These are phyloP conservation scores for Tachycineta bicolor DNA, from an alignment of 2,113 vertebrate species.

Conservation along the genomic window DNA sequence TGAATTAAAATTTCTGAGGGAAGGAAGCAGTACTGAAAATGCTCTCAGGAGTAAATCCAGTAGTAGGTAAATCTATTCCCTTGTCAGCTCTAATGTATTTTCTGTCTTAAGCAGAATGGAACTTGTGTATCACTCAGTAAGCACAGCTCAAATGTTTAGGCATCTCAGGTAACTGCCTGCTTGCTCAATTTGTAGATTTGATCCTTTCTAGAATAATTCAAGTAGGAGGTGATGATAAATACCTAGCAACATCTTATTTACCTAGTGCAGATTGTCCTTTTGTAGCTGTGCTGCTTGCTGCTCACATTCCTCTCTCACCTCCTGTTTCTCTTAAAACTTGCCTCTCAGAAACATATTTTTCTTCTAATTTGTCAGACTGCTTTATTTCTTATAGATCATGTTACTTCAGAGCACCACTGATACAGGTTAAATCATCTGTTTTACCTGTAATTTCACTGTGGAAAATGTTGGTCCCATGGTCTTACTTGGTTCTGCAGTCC, in stretches of 20 bases:
- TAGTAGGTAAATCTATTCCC: background rate
- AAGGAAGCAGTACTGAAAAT: background rate
- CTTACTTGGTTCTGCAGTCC: background rate
- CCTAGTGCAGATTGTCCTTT: background rate
- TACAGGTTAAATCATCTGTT: background rate
- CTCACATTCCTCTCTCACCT: background rate
- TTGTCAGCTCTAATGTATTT: background rate
- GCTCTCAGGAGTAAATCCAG: background rate
- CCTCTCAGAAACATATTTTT: background rate
- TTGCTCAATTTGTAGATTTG: background rate
- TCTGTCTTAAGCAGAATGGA: background rate
- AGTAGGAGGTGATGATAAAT: background rate
- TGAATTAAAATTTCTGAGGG: background rate
- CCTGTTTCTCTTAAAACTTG: background rate
- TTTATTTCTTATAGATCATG: background rate
- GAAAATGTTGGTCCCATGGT: background rate
- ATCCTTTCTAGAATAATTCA: conserved; percentile 3
- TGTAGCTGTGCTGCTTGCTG: conserved; percentile 1
- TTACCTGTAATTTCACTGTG: background rate
- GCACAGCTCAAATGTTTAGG: background rate
- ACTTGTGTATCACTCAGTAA: background rate
- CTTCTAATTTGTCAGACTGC: background rate
- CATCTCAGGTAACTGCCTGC: background rate
- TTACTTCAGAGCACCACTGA: background rate
- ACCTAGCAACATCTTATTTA: background rate